phyloP scores from a whole-genome alignment of 2,113 vertebrate species.

The Podarcis muralis region DNA sequence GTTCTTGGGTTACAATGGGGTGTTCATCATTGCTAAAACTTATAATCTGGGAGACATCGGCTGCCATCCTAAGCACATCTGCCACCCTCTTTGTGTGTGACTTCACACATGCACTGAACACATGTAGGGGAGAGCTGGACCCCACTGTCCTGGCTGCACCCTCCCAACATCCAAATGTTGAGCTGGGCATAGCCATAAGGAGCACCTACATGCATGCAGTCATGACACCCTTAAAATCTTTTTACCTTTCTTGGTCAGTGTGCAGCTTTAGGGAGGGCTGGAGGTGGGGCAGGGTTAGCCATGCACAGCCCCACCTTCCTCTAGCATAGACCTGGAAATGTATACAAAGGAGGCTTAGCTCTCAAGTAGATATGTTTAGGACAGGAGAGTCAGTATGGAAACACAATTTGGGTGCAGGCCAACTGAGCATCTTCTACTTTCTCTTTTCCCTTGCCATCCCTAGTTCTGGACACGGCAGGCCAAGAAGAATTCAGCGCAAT shows the following conservation, averaged over 20 bases:
- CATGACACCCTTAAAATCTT: neutral
- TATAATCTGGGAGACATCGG: neutral
- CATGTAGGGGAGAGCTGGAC: too few species aligned
- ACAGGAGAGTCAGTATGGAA: too few species aligned
- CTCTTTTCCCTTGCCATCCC: slow-evolving; percentile 42
- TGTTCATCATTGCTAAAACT: neutral
- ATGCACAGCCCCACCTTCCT: neutral
- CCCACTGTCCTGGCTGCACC: too few species aligned
- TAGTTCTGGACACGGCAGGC: slow-evolving; percentile 94
- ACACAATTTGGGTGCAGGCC: too few species aligned
- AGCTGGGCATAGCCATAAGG: neutral
- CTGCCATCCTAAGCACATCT: neutral
- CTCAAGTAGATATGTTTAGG: neutral
- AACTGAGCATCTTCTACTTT: neutral
- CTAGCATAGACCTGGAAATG: neutral
- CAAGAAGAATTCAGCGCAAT: slow-evolving; percentile 99
- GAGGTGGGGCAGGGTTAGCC: neutral
- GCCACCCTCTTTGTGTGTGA: neutral
- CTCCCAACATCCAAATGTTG: neutral
- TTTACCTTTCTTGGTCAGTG: neutral
- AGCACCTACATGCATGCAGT: too few species aligned
- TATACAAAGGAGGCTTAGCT: neutral
- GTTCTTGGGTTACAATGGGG: neutral
- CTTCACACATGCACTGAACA: neutral
- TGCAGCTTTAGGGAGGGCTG: too few species aligned